phyloP scores from a whole-genome alignment of 2,113 vertebrate genomes.

The Chinchilla lanigera region DNA sequence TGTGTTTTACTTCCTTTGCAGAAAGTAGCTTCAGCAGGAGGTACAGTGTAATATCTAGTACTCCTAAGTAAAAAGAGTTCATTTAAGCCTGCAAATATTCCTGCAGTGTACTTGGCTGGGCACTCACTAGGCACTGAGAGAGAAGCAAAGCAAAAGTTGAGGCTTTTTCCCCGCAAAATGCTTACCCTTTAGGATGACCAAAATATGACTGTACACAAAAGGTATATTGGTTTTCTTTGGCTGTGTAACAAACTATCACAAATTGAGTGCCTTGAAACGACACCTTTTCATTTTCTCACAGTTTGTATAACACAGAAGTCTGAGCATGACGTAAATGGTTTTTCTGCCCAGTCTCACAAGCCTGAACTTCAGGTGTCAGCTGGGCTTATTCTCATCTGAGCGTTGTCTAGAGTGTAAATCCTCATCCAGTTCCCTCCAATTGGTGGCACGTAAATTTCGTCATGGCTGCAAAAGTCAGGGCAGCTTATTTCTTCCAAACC shows the following conservation, averaged over 20 bases:
- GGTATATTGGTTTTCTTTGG: background rate
- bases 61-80: slow-evolving; percentile 50
- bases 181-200: slow-evolving; percentile 41
- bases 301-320: slow-evolving; percentile 12
- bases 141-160: background rate
- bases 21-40: slow-evolving; percentile 47
- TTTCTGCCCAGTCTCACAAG: background rate
- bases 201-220: background rate
- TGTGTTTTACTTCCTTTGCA: slow-evolving; percentile 53
- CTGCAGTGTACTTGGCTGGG: background rate
- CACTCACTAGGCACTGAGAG: background rate
- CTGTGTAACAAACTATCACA: slow-evolving; percentile 6
- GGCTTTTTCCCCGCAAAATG: slow-evolving; percentile 60
- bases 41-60: slow-evolving; percentile 51
- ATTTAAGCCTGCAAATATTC: slow-evolving; percentile 11
- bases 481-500: slow-evolving; percentile 2
- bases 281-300: background rate
- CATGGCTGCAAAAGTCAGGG: background rate
- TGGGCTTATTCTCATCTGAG: slow-evolving; percentile 25
- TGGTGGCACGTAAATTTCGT: slow-evolving; percentile 30
- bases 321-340: background rate
- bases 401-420: background rate
- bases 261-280: slow-evolving; percentile 15
- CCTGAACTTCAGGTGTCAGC: background rate
- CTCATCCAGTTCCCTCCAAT: background rate